phyloP scores from a whole-genome alignment of 2,113 vertebrate species.

The Ptilonorhynchus violaceus region DNA sequence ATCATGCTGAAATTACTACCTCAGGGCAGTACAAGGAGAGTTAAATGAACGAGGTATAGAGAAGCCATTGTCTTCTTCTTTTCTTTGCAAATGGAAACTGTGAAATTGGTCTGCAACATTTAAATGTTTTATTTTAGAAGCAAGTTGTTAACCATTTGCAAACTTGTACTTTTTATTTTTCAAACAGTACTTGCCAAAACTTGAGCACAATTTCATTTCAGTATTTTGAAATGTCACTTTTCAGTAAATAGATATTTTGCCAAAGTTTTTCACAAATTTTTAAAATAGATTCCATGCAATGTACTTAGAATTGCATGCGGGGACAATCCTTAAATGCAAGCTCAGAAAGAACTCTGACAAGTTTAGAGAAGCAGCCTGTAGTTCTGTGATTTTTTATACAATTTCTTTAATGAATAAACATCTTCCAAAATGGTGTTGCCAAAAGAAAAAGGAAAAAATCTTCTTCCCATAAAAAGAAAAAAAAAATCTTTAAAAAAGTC shows the following conservation, averaged over 20 bases:
- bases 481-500: not conserved
- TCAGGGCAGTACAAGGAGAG: not conserved
- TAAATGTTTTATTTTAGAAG: not conserved
- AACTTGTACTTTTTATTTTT: not conserved
- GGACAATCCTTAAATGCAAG: not conserved
- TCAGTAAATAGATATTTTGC: not conserved
- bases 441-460: not conserved
- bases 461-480: not conserved
- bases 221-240: slow-evolving; percentile 12
- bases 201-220: not conserved
- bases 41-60: not conserved
- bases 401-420: not conserved
- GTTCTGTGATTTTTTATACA: not conserved
- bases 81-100: not conserved
- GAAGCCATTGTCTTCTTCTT: not conserved
- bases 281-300: not conserved
- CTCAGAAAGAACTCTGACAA: not conserved
- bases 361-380: not conserved
- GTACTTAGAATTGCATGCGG: not conserved
- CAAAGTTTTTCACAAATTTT: not conserved
- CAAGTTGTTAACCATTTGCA: not conserved
- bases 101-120: not conserved
- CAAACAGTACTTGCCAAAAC: not conserved
- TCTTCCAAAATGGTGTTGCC: not conserved
- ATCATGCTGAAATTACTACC: not conserved